Conservation (phyloP, 2,113 vertebrate species). For the Chionis minor region DNA sequence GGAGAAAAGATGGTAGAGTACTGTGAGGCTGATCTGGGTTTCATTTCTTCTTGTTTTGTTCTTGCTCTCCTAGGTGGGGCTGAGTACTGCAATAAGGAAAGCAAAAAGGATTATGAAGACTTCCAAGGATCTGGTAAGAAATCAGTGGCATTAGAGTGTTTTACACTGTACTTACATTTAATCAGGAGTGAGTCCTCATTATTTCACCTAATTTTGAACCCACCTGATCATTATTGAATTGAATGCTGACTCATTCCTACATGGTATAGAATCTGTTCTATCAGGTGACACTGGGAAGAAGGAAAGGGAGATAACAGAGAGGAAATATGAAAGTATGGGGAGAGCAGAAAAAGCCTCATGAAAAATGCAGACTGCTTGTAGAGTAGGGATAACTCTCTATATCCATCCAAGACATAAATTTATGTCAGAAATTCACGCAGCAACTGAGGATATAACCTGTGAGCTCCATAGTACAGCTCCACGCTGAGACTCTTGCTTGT, state of each 20-base stretch:
- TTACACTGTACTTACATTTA: not conserved
- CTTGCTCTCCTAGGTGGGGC: constrained; percentile 49
- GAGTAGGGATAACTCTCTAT: not conserved
- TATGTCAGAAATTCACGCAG: not conserved
- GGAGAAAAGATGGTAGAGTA: not conserved
- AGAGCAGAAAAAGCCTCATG: not conserved
- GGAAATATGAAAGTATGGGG: not conserved
- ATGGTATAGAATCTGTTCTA: not conserved
- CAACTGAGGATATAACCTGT: not conserved
- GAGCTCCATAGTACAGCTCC: not conserved
- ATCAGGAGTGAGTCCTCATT: not conserved
- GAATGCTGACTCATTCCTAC: not conserved
- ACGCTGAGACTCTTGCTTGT: not conserved
- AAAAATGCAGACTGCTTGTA: not conserved
- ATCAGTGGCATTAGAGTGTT: not conserved
- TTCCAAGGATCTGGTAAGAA: constrained; percentile 62
- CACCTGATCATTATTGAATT: not conserved
- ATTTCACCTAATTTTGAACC: not conserved
- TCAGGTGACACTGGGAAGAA: not conserved
- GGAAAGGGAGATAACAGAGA: not conserved
- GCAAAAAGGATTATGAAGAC: constrained; percentile 27
- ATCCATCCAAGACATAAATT: not conserved
- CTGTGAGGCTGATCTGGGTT: not conserved
- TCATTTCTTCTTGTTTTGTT: not conserved
- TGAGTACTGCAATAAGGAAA: constrained; percentile 46